phyloP scores from a whole-genome alignment of 2,113 vertebrate genomes.

The Chaetops frenatus region DNA sequence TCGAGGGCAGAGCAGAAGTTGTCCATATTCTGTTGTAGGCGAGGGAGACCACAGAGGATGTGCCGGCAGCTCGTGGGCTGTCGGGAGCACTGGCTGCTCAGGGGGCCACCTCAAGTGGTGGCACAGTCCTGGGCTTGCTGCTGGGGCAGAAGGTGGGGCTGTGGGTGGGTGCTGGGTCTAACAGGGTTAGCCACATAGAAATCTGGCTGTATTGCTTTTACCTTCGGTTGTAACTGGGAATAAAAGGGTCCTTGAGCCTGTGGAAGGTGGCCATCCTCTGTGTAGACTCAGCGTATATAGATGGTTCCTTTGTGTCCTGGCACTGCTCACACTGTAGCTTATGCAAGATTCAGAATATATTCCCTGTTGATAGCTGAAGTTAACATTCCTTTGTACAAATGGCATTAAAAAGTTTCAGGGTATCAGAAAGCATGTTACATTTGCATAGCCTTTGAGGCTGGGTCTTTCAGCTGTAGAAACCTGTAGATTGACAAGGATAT shows the following conservation, averaged over 20 bases:
- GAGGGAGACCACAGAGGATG: background rate
- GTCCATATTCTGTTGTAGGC: background rate
- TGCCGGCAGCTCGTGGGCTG: background rate
- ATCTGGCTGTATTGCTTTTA: background rate
- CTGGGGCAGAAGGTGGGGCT: background rate
- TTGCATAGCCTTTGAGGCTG: background rate
- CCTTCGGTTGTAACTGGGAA: background rate
- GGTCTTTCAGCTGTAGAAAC: background rate
- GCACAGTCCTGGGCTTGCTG: background rate
- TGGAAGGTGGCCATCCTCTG: background rate
- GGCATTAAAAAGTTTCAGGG: background rate
- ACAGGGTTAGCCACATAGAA: background rate
- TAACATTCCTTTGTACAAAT: background rate
- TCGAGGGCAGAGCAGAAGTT: background rate
- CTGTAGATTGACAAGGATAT: background rate
- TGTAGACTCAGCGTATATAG: background rate
- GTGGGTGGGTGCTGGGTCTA: background rate
- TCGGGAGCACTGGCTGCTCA: fast-evolving
- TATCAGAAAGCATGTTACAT: background rate
- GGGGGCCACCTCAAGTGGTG: background rate
- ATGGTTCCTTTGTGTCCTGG: background rate
- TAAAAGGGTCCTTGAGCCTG: background rate
- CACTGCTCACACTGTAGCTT: background rate
- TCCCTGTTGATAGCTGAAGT: background rate
- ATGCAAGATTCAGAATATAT: background rate